Conservation (phyloP, 2,888 invertebrate species). For the Scaptomyza cyrtandrae region DNA sequence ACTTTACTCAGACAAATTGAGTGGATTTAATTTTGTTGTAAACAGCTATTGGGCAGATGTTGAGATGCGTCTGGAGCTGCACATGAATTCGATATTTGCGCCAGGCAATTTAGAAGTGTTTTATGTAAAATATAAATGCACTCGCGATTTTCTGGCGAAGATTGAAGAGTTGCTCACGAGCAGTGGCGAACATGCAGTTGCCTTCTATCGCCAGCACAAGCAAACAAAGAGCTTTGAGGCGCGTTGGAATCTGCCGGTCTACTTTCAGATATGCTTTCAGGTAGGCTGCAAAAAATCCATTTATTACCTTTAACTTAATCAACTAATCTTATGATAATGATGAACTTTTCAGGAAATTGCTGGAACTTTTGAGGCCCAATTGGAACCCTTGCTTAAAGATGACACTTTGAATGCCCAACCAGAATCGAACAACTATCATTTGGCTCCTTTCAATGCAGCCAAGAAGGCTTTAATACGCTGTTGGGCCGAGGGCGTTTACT, state of each 20-base stretch:
- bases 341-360: constrained; percentile 89
- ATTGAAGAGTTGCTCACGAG: constrained; percentile 87
- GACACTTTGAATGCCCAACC: constrained; percentile 45
- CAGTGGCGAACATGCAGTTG: constrained; percentile 85
- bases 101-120: constrained; percentile 96
- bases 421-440: constrained; percentile 57
- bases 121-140: constrained; percentile 92
- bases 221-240: constrained; percentile 92
- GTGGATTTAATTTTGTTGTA: constrained; percentile 91
- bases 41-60: constrained; percentile 95
- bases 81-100: constrained; percentile 93
- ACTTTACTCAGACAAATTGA: constrained; percentile 85
- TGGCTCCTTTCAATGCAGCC: constrained; percentile 84
- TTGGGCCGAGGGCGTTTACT: constrained; percentile 92
- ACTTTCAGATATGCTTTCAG: constrained; percentile 95
- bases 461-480: constrained; percentile 87
- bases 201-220: constrained; percentile 86
- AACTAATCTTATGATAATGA: background rate
- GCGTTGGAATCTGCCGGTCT: constrained; percentile 97
- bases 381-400: constrained; percentile 77
- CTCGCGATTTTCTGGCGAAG: constrained; percentile 90
- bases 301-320: too few species aligned
- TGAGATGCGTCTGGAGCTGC: constrained; percentile 91
- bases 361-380: constrained; percentile 85
- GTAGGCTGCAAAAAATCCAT: constrained; percentile 79